These are phyloP conservation scores for Marisa cornuarietis DNA, from an alignment of 1,140 invertebrate species.

Conservation along the genomic window DNA sequence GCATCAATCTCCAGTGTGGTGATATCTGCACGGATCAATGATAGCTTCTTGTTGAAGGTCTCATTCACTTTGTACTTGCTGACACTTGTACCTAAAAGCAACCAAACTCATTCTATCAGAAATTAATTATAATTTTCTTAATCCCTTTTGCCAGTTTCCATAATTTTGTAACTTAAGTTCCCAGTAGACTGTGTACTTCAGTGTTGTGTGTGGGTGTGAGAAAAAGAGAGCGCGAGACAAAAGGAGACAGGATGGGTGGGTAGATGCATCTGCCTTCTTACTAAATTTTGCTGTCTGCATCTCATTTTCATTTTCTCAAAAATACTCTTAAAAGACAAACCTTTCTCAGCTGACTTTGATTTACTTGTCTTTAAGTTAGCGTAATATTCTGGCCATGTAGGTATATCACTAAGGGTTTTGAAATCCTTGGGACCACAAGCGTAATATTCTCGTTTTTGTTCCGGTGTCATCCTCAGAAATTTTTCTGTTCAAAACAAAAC, in stretches of 20 bases:
- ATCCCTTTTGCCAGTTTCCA: too few relatives aligned
- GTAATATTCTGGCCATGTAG: slow-evolving; percentile 69
- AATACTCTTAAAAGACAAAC: neutral
- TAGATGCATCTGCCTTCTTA: neutral
- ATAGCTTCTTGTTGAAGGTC: slow-evolving; percentile 57
- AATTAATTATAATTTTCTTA: too few relatives aligned
- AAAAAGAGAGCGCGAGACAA: neutral
- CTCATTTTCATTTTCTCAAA: neutral
- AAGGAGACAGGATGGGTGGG: neutral
- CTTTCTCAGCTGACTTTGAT: neutral
- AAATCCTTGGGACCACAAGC: slow-evolving; percentile 64
- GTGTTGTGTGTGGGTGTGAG: neutral
- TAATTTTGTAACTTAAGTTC: too few relatives aligned
- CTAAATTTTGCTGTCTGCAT: neutral
- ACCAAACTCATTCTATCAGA: too few relatives aligned
- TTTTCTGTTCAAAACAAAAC: slow-evolving; percentile 28
- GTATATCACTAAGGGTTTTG: slow-evolving; percentile 68
- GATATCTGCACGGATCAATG: slow-evolving; percentile 78
- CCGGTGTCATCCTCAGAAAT: slow-evolving; percentile 36
- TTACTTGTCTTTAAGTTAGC: neutral
- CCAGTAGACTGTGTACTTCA: too few relatives aligned
- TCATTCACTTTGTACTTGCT: slow-evolving; percentile 26
- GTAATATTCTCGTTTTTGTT: slow-evolving; percentile 71
- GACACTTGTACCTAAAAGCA: too few relatives aligned
- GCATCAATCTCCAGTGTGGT: slow-evolving; percentile 87